Base-by-base conservation (phyloP, 1,140 invertebrate species). In the Frieseomelitta varia region DNA sequence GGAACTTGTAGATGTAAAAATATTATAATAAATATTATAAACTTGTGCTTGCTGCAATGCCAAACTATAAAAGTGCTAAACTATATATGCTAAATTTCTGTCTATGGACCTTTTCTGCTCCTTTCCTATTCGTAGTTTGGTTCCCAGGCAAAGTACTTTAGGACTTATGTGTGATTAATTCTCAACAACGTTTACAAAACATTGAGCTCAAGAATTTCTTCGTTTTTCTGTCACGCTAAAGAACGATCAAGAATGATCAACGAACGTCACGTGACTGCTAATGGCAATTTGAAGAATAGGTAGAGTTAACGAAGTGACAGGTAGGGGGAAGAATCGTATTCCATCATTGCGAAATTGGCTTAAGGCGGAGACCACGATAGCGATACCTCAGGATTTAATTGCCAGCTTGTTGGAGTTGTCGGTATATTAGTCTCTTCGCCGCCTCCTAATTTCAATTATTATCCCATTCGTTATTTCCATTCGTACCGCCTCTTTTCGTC, bases 401-500 rank as follows among this genome's bases (percentile, higher is more conserved):
- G 87, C 87, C 84, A 65, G 79, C 84, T 86, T 84, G 86, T 85
- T 84, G 79, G 47, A n/a, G 83, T 71, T 76, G 85, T 75, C 63
- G 74, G 53, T 82, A 76, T 87, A 87, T 87, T 89, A 90, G 82
- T 71, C 72, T 65, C 76, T 78, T 68, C 73, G 58, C 68, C 53
- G 84, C 30, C 78, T 87, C 88, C 89, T 89, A 90, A 90, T 90
- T 90, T 90, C 89, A 90, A 90, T 90, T 88, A 90, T 90, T 90
- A 90, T 90, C 89, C 89, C 89, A 89, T 90, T 87, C 85, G 73
- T 90, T 90, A 89, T 90, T 73, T 67, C 79, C 75, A 71, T 74
- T 67, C 74, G 88, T 61, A 71, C 88, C 89, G 89, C 89, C 89
- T 88, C 89, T 90, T 90, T 90, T 90, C 89, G 84, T 78, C 89